phyloP scores from a whole-genome alignment of 2,888 invertebrate species.

The Cheiracanthium punctorium region DNA sequence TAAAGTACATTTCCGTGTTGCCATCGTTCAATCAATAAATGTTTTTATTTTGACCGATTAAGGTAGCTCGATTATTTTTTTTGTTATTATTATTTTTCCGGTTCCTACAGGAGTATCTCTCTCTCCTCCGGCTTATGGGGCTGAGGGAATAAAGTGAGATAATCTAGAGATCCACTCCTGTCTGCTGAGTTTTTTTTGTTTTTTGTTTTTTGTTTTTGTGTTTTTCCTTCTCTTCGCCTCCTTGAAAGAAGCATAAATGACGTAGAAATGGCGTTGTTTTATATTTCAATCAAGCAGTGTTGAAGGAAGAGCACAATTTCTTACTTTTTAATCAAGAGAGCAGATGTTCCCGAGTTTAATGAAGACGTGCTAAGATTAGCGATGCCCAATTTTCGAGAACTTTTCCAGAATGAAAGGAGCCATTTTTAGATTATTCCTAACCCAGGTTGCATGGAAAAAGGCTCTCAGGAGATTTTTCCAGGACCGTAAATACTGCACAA shows the following conservation, averaged over 20 bases:
- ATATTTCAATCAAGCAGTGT: conserved; percentile 25
- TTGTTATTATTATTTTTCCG: conserved; percentile 20
- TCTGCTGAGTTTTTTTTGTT: background rate
- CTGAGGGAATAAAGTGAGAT: conserved; percentile 15
- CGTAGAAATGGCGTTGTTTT: background rate
- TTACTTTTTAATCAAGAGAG: conserved; percentile 14
- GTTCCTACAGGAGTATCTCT: conserved; percentile 3
- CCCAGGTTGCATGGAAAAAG: too few species aligned
- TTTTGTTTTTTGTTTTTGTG: too few species aligned
- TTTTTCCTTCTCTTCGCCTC: too few species aligned
- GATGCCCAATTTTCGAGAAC: background rate
- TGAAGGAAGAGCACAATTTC: too few species aligned
- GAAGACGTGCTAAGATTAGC: conserved; percentile 29
- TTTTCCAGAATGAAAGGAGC: too few species aligned
- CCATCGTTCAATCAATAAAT: conserved; percentile 65
- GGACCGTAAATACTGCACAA: too few species aligned
- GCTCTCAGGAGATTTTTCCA: too few species aligned
- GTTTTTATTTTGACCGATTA: conserved; percentile 67
- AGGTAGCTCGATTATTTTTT: conserved; percentile 26
- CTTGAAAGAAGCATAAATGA: background rate
- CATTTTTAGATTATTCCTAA: too few species aligned
- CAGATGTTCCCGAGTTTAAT: conserved; percentile 17
- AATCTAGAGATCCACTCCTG: conserved; percentile 31
- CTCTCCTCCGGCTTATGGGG: conserved; percentile 13
- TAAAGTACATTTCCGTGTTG: conserved; percentile 65